These are phyloP conservation scores for Ictalurus punctatus DNA, from an alignment of 2,113 vertebrate genomes.

Conservation along the genomic window DNA sequence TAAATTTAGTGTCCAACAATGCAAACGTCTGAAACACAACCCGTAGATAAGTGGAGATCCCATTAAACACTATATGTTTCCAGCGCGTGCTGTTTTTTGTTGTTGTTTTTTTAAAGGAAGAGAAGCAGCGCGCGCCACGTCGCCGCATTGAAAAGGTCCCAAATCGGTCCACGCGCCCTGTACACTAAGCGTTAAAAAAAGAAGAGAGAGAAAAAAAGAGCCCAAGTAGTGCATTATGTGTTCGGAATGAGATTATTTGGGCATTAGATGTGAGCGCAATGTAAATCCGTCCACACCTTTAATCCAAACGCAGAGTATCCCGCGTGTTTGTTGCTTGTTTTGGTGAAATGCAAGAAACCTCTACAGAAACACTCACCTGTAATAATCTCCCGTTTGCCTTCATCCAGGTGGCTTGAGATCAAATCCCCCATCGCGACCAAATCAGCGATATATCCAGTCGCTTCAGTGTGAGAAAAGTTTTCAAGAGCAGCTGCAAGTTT, in stretches of 20 bases:
- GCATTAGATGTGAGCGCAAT: neutral
- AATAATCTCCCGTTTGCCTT: constrained; percentile 83
- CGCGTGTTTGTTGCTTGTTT: neutral
- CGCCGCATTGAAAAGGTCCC: neutral
- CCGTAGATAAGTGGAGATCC: neutral
- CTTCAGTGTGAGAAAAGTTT: constrained; percentile 30
- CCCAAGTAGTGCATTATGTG: neutral
- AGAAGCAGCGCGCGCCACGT: constrained; percentile 38
- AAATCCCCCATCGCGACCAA: constrained; percentile 82
- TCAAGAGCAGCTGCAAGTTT: neutral
- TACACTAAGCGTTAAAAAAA: too few species aligned
- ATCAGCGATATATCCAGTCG: neutral
- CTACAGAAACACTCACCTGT: constrained; percentile 74
- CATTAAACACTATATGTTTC: neutral
- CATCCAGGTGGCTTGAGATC: constrained; percentile 90
- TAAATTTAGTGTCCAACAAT: neutral
- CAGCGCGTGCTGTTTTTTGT: neutral
- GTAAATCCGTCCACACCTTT: neutral
- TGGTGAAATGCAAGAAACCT: neutral
- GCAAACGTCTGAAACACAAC: neutral
- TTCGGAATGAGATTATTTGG: neutral
- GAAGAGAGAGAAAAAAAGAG: neutral
- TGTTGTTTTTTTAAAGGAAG: neutral
- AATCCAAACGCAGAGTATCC: neutral
- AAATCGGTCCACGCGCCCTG: neutral